Conservation (phyloP, 2,888 invertebrate genomes). For the Chaitophorus viminalis region DNA sequence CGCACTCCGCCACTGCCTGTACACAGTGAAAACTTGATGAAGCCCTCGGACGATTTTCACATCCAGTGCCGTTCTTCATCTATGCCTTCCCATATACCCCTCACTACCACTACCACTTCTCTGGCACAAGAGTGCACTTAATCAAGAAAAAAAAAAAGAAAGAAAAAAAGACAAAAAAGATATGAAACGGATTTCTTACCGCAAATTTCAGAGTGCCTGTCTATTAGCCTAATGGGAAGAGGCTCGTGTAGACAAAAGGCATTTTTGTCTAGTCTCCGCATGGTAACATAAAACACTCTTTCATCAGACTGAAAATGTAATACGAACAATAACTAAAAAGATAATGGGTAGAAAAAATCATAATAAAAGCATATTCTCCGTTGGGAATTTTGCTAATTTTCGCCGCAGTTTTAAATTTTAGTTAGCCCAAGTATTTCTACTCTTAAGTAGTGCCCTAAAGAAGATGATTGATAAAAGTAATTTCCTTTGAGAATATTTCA, state of each 20-base stretch:
- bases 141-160: conserved; percentile 41
- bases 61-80: neutral
- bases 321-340: conserved; percentile 24
- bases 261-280: conserved; percentile 30
- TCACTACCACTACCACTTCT: neutral
- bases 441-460: neutral
- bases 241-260: conserved; percentile 43
- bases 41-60: conserved; percentile 40
- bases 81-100: neutral
- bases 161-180: too few relatives aligned
- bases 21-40: conserved; percentile 33
- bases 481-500: neutral
- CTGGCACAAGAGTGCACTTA: conserved; percentile 11
- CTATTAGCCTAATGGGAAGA: conserved; percentile 61
- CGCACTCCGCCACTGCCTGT: neutral
- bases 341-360: neutral
- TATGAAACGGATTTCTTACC: conserved; percentile 61
- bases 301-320: conserved; percentile 5
- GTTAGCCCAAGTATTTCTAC: neutral
- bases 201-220: conserved; percentile 34
- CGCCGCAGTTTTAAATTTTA: conserved; percentile 37
- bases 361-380: conserved; percentile 22
- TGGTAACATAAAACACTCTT: neutral
- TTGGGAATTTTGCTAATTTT: conserved; percentile 58
- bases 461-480: conserved; percentile 19